phyloP scores from a whole-genome alignment of 2,113 vertebrate genomes.

The Periophthalmodon schlosseri region DNA sequence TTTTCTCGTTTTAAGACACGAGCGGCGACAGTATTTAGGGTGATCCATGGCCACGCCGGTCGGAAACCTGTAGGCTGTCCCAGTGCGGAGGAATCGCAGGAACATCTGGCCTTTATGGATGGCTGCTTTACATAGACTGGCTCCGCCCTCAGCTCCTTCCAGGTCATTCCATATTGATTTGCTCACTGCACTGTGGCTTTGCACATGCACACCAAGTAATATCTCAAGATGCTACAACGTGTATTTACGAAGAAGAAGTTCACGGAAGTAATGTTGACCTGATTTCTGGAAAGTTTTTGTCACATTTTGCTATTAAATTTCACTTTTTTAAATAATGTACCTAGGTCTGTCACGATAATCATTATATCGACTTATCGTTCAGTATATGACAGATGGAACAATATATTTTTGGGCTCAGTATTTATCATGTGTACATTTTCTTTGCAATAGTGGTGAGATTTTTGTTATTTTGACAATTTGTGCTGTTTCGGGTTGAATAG shows the following conservation, averaged over 20 bases:
- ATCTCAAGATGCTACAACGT: not conserved
- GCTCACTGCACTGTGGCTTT: constrained; percentile 36
- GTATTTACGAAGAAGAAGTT: not conserved
- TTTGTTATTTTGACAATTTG: too few species aligned
- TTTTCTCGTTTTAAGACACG: not conserved
- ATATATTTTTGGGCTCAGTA: too few species aligned
- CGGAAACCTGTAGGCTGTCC: constrained; percentile 23
- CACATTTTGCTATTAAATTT: too few species aligned
- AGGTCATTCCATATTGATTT: constrained; percentile 58
- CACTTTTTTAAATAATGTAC: too few species aligned
- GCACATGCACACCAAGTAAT: not conserved
- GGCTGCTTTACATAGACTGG: constrained; percentile 28
- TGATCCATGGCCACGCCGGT: constrained; percentile 6
- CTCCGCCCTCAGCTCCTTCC: constrained; percentile 47
- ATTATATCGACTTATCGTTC: too few species aligned
- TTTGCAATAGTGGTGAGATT: too few species aligned
- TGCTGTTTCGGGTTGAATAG: too few species aligned
- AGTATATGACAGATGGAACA: too few species aligned
- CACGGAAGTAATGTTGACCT: not conserved
- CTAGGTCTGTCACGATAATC: too few species aligned
- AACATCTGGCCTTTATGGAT: constrained; percentile 65
- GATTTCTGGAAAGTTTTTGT: not conserved
- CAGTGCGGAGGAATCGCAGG: constrained; percentile 12
- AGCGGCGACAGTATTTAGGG: not conserved
- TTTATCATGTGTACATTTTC: too few species aligned